Evolutionary conservation across 2,888 invertebrate species (phyloP).

Genomic region (Bellardia pandia): DNA sequence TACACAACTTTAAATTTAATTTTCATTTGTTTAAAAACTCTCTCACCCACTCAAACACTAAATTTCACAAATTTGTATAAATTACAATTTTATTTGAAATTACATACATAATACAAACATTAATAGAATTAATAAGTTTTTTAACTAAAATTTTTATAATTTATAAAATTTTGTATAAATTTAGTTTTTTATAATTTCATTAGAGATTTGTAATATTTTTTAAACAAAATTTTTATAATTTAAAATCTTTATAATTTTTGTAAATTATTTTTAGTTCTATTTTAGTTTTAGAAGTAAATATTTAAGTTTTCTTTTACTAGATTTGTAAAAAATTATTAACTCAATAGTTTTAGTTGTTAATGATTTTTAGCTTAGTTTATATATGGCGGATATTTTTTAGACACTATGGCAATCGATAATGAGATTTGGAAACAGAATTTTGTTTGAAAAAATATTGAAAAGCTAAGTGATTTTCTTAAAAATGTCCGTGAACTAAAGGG

Average conservation of each 20-base stretch:
- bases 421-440: too few relatives aligned
- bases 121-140: too few relatives aligned
- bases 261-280: conserved; percentile 7
- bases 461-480: too few relatives aligned
- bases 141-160: too few relatives aligned
- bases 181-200: too few relatives aligned
- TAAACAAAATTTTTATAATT: too few relatives aligned
- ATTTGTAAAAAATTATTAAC: conserved; percentile 6
- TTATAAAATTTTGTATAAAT: too few relatives aligned
- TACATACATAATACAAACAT: not conserved
- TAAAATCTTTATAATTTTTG: not conserved
- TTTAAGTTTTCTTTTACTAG: conserved; percentile 1
- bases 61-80: conserved; percentile 30
- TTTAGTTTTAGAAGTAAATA: conserved; percentile 5
- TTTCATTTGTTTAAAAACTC: not conserved
- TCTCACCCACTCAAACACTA: not conserved
- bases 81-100: not conserved
- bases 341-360: conserved; percentile 19
- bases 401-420: not conserved
- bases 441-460: too few relatives aligned
- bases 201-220: too few relatives aligned
- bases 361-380: not conserved
- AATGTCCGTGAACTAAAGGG: too few relatives aligned
- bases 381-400: not conserved
- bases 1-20: not conserved